Conservation (phyloP, 2,113 vertebrate species). For the Propithecus coquereli region DNA sequence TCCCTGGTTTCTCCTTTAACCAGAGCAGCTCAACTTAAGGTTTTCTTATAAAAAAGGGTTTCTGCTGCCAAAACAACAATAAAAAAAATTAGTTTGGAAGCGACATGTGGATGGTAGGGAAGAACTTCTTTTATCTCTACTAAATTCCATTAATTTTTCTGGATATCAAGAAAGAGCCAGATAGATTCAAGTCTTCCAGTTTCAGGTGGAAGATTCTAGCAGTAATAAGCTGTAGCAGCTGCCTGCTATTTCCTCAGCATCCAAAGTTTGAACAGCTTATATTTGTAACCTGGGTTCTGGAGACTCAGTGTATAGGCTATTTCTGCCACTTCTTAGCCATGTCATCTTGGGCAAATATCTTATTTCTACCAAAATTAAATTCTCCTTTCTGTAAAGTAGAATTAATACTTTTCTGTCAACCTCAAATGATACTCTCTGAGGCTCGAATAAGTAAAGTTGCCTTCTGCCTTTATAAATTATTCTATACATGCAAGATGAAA, state of each 20-base stretch:
- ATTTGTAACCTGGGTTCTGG: not conserved
- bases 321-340: not conserved
- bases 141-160: not conserved
- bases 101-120: not conserved
- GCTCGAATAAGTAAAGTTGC: not conserved
- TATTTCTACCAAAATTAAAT: conserved; percentile 28
- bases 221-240: not conserved
- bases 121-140: not conserved
- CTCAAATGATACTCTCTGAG: not conserved
- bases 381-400: not conserved
- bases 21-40: not conserved
- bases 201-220: not conserved
- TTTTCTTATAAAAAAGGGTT: not conserved
- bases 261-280: not conserved
- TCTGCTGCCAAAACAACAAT: not conserved
- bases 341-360: not conserved
- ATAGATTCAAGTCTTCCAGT: not conserved
- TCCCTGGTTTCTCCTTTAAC: not conserved
- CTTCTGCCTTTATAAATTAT: not conserved
- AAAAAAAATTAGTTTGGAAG: not conserved
- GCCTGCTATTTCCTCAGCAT: not conserved
- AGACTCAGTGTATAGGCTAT: not conserved
- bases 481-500: not conserved
- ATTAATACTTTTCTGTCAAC: not conserved
- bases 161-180: not conserved